A percentile compares a stretch with the other conserved stretches of the same genome.
phyloP scores from a whole-genome alignment of 2,113 vertebrate species.

The Pomatostomus ruficeps region DNA sequence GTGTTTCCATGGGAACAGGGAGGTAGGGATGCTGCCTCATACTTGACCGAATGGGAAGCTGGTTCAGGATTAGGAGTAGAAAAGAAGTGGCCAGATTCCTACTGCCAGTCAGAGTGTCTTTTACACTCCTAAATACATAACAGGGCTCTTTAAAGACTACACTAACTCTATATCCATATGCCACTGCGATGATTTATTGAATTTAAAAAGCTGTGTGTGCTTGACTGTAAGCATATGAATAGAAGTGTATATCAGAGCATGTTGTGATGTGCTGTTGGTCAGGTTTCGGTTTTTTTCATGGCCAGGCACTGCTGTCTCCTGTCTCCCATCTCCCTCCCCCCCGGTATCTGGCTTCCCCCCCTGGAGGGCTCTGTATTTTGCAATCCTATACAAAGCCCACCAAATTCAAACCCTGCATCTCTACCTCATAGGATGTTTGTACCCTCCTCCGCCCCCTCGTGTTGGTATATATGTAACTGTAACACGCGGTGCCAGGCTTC shows the following conservation, averaged over 20 bases:
- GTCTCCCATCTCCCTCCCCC: too few species aligned
- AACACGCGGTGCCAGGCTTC: too few species aligned
- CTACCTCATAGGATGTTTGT: too few species aligned
- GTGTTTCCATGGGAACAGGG: slow-evolving; percentile 74
- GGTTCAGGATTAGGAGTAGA: slow-evolving; percentile 35
- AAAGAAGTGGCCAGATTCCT: neutral
- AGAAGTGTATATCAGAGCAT: neutral
- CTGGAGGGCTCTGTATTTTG: too few species aligned
- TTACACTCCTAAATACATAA: neutral
- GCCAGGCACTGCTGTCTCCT: too few species aligned
- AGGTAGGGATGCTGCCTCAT: slow-evolving; percentile 57
- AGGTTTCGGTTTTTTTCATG: too few species aligned
- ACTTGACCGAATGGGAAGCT: slow-evolving; percentile 60
- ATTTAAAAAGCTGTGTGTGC: neutral
- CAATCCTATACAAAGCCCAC: too few species aligned
- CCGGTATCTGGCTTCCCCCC: too few species aligned
- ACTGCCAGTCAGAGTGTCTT: neutral
- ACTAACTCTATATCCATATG: neutral
- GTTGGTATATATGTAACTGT: too few species aligned
- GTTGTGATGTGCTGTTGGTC: too few species aligned
- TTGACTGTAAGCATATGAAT: neutral
- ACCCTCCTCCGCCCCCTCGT: too few species aligned
- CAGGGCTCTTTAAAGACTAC: neutral
- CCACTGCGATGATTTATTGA: neutral
- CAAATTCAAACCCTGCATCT: too few species aligned